Base-by-base conservation (phyloP, 2,113 vertebrate species). In the Phodopus roborovskii region DNA sequence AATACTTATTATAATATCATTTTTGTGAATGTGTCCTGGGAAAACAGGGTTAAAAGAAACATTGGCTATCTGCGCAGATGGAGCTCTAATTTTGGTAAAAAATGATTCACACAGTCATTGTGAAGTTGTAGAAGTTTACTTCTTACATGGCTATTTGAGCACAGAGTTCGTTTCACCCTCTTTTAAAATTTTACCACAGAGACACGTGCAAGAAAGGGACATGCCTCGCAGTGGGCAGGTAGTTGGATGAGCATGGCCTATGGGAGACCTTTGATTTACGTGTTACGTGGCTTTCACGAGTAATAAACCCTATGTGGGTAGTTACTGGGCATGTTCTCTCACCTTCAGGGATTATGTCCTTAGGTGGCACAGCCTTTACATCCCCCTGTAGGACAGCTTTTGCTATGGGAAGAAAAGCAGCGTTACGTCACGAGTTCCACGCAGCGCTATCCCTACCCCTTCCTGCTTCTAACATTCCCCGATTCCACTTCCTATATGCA, bases 371-470 rank as follows among this genome's bases (percentile, higher is more conserved):
- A 92, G 86, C 85, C 81, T 94, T 22, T 53, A 66, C 85, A 0
- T 1, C 33, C 20, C 45, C 88, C 74, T 1, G 16, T 24, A 85
- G 42, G 33, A n/a, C n/a, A 16, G 39, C 33, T 33, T 74, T 66
- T 50, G 66, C 92, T 95, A 45, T 26, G 81, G 39, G 74, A n/a
- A 45, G 45, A 28, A 33, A 75, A 90, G 24, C 5, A 48, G 19
- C 3, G 24, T 92, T 42, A 87, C 45, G 42, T 10, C 15, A 7
- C 8, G 50, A 50, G 26, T 7, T 87, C 48, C 58, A 60, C 17
- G 5, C 22, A n/a, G 24, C 28, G 70, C 7, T 3, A 39, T 16
- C 10, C 1, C 2, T 3, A 13, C 45, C 17, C 45, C 2, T 4
- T 60, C 19, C 73, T 19, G 2, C 26, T n/a, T 17, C 39, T 19